Conservation (phyloP, 2,797 vertebrate genomes). For the Scarus forsteni region DNA sequence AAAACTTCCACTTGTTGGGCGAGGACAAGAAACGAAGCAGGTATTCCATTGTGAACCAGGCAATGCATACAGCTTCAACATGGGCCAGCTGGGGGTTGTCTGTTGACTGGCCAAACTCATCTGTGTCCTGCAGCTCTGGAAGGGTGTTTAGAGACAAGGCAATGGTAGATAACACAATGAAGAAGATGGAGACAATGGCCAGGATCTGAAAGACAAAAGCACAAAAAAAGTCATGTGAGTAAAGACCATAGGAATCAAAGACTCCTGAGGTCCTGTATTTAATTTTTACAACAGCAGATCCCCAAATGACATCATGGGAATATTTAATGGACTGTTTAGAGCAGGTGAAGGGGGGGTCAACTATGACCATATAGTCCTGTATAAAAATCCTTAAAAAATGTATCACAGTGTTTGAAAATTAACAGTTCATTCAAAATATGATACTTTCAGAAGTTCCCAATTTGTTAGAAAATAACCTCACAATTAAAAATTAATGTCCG, state of each 20-base stretch:
- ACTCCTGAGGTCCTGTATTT: not conserved
- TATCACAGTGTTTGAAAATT: no score
- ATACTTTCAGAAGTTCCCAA: not conserved
- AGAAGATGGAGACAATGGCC: conserved; percentile 99
- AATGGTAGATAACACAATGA: conserved; percentile 99
- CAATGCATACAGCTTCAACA: conserved; percentile 97
- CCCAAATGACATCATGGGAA: no score
- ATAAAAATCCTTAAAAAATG: no score
- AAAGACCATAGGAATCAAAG: conserved; percentile 12
- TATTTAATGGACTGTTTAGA: no score
- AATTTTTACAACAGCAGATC: no score
- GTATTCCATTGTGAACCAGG: conserved; percentile 99
- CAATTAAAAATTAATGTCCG: conserved; percentile 14
- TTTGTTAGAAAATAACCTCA: not conserved
- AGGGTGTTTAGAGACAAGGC: conserved; percentile 99
- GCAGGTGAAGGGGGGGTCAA: no score
- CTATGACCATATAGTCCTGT: no score
- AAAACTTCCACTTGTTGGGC: conserved; percentile 99
- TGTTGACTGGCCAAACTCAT: conserved; percentile 94
- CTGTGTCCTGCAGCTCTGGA: conserved; percentile 94
- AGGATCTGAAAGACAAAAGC: conserved; percentile 90
- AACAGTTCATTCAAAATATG: not conserved
- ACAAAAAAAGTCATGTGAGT: conserved; percentile 31
- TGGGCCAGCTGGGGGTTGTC: conserved; percentile 98
- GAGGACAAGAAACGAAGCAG: conserved; percentile 97